Percentiles rank a stretch among this genome's conserved stretches.
Evolutionary conservation across 1,140 invertebrate species (phyloP).

Genomic region (Penaeus japonicus): DNA sequence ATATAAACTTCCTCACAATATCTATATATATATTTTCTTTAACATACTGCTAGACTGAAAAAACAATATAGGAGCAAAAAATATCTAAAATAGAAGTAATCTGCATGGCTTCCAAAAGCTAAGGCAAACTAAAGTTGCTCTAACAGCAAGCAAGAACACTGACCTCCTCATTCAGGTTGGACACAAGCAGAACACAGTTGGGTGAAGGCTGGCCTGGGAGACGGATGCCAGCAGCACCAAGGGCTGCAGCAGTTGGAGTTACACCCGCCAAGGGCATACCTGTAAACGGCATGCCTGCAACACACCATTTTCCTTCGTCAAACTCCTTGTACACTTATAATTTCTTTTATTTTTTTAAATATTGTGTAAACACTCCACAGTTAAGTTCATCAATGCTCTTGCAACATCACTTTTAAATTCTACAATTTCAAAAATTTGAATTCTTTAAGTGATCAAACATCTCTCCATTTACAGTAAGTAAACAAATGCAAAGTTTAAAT

Average conservation of each 20-base stretch:
- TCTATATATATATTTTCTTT: no score
- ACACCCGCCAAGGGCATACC: slow-evolving; percentile 72
- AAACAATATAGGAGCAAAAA: slow-evolving; percentile 7
- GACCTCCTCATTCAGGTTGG: slow-evolving; percentile 93
- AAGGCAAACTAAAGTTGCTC: slow-evolving; percentile 31
- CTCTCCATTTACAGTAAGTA: neutral
- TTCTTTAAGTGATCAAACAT: neutral
- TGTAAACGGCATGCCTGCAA: slow-evolving; percentile 59
- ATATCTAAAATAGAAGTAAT: slow-evolving; percentile 31
- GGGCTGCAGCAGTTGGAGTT: slow-evolving; percentile 70
- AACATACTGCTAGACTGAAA: neutral
- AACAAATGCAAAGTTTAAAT: neutral
- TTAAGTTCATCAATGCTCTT: slow-evolving; percentile 44
- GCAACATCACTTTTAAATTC: slow-evolving; percentile 21
- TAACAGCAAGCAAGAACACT: slow-evolving; percentile 61
- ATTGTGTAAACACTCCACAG: slow-evolving; percentile 17
- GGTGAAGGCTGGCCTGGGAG: slow-evolving; percentile 67
- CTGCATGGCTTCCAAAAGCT: slow-evolving; percentile 40
- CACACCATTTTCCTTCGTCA: slow-evolving; percentile 2
- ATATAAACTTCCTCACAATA: no score
- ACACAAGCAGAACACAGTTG: slow-evolving; percentile 82
- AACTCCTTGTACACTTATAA: no score
- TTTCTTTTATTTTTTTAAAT: neutral
- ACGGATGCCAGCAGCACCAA: slow-evolving; percentile 63
- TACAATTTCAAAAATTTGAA: neutral